phyloP scores from a whole-genome alignment of 1,140 invertebrate genomes.

The Sitobion miscanthi region DNA sequence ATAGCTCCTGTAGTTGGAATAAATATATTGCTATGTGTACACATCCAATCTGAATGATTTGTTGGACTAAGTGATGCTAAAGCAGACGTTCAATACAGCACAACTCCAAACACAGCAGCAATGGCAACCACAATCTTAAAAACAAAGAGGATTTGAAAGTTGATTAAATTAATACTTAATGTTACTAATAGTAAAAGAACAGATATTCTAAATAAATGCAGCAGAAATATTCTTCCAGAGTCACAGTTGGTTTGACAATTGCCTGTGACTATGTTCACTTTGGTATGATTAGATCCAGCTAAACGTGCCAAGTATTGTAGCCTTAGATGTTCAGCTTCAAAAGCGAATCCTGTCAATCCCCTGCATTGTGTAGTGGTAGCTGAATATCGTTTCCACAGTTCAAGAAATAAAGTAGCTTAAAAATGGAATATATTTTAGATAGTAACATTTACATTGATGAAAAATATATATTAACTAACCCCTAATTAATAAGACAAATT shows the following conservation, averaged over 20 bases:
- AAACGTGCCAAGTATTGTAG: constrained; percentile 80
- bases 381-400: constrained; percentile 94
- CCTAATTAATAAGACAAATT: constrained; percentile 90
- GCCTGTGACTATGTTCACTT: constrained; percentile 79
- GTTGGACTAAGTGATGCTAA: constrained; percentile 74
- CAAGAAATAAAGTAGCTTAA: constrained; percentile 82
- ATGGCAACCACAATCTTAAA: constrained; percentile 77
- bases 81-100: constrained; percentile 88
- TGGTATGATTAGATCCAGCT: constrained; percentile 65
- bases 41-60: constrained; percentile 69
- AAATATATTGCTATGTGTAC: constrained; percentile 78
- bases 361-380: constrained; percentile 89
- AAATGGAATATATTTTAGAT: constrained; percentile 56
- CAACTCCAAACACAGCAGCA: constrained; percentile 86
- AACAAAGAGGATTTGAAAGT: constrained; percentile 53
- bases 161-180: background rate
- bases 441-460: background rate
- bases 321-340: constrained; percentile 85
- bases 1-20: constrained; percentile 83
- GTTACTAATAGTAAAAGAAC: constrained; percentile 76
- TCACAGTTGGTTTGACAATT: constrained; percentile 79
- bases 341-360: constrained; percentile 87
- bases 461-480: constrained; percentile 66
- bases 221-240: constrained; percentile 88
- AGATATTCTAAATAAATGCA: constrained; percentile 83